Conservation (phyloP, 2,113 vertebrate genomes). For the Pollimyrus isidori region DNA sequence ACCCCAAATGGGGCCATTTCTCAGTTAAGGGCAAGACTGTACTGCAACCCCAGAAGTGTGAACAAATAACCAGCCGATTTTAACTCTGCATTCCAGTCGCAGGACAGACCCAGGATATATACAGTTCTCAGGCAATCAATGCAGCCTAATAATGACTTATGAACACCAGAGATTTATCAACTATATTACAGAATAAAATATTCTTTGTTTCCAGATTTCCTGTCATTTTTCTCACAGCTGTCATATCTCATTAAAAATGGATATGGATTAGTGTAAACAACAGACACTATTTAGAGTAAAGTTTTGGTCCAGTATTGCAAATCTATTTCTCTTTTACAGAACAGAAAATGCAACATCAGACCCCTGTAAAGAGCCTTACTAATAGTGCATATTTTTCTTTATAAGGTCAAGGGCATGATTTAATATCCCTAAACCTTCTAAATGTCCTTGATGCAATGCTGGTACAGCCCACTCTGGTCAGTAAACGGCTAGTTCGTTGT, state of each 20-base stretch:
- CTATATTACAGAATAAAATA: background rate
- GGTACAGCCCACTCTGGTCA: background rate
- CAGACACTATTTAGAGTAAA: background rate
- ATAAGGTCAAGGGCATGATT: background rate
- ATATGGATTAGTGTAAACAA: background rate
- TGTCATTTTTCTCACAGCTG: background rate
- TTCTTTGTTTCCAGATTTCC: background rate
- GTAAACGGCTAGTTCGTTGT: background rate
- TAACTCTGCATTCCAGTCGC: background rate
- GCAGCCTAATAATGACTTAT: background rate
- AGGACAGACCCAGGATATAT: background rate
- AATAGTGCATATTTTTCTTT: background rate
- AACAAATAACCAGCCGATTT: background rate
- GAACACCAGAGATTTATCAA: background rate
- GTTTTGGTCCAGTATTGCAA: background rate
- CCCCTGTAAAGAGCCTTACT: background rate
- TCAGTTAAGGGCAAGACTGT: slow-evolving; percentile 45
- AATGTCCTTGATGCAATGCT: background rate
- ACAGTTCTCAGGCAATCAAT: background rate
- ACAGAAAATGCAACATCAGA: background rate
- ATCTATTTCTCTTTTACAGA: background rate
- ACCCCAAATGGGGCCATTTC: slow-evolving; percentile 48
- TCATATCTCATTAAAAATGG: background rate
- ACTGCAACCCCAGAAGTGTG: slow-evolving; percentile 52
- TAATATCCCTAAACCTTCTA: background rate